Base-by-base conservation (phyloP, 2,888 invertebrate genomes). In the Drosophila gaucha region DNA sequence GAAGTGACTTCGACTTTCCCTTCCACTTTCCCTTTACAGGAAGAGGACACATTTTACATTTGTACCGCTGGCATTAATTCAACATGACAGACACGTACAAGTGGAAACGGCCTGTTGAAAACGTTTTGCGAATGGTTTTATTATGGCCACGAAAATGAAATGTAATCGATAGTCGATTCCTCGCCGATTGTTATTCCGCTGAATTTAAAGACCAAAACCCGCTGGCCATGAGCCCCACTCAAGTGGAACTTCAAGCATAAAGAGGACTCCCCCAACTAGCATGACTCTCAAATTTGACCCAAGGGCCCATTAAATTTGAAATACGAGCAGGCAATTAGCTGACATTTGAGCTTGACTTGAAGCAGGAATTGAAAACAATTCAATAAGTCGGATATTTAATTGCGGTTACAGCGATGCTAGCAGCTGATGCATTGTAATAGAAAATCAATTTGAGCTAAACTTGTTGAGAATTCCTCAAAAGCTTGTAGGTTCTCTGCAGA, bases 41-140 rank as follows among this genome's bases (percentile, higher is more conserved):
- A 58, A n/a, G n/a, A n/a, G n/a, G n/a, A n/a, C n/a, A n/a, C 59
- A 67, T 64, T 75, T 70, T 64, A 66, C 75, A 74, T 62, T 66
- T 44, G 36, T 38, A 54, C 41, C 56, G 58, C 38, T 35, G 28
- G 36, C 51, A 41, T 86, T 68, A 72, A 86, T 76, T 78, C 74
- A 70, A 71, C 72, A 87, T 79, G 85, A 74, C 74, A 78, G 74
- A 78, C 89, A 86, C 89, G 86, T 86, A 75, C 70, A 30, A 36
- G 20, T 38, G 55, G 33, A 50, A 80, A 78, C 75, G 74, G 82
- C 85, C 88, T 77, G 74, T 68, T 79, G 77, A 56, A 75, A 86
- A 70, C 72, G 74, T 71, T 70, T 51, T 64, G 64, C 64, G 70
- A 86, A 88, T 86, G 72, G 71, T 86, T 88, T 86, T 84, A 88